Evolutionary conservation across 1,140 invertebrate genomes (phyloP).

Genomic region (Sarcophaga bullata): DNA sequence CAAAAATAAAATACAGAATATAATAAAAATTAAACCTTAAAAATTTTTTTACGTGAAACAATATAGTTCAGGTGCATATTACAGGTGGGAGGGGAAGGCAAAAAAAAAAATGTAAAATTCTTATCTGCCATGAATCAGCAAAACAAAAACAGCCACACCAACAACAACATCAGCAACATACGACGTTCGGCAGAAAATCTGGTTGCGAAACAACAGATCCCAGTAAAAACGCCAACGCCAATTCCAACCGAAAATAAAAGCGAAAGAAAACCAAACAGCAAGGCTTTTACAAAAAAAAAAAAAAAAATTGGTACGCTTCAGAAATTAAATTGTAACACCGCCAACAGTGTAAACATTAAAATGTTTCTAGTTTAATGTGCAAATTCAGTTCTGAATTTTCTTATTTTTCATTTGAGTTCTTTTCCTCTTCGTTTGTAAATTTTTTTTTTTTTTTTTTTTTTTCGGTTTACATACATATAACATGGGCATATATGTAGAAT

Average conservation of each 20-base stretch:
- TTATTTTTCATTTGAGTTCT: background rate
- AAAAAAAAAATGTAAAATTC: slow-evolving; percentile 16
- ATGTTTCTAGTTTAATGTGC: slow-evolving; percentile 40
- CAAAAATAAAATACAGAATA: background rate
- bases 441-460: no score
- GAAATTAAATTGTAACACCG: slow-evolving; percentile 48
- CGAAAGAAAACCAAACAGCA: no score
- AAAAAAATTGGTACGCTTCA: slow-evolving; percentile 43
- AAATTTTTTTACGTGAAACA: background rate
- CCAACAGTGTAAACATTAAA: slow-evolving; percentile 39
- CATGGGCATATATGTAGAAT: no score
- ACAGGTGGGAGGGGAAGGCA: background rate
- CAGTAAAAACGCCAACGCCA: background rate
- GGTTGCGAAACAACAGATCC: slow-evolving; percentile 1
- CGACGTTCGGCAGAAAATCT: background rate
- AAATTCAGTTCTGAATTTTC: background rate
- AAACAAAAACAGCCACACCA: background rate
- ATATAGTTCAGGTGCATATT: slow-evolving; percentile 30
- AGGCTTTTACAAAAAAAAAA: background rate
- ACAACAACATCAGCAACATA: slow-evolving; percentile 9
- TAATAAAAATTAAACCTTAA: slow-evolving; percentile 3
- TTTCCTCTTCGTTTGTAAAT: no score
- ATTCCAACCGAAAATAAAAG: slow-evolving; percentile 8
- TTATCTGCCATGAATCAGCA: slow-evolving; percentile 36
- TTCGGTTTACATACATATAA: no score